Evolutionary conservation across 2,113 vertebrate genomes (phyloP).

Genomic region (Scomber japonicus): DNA sequence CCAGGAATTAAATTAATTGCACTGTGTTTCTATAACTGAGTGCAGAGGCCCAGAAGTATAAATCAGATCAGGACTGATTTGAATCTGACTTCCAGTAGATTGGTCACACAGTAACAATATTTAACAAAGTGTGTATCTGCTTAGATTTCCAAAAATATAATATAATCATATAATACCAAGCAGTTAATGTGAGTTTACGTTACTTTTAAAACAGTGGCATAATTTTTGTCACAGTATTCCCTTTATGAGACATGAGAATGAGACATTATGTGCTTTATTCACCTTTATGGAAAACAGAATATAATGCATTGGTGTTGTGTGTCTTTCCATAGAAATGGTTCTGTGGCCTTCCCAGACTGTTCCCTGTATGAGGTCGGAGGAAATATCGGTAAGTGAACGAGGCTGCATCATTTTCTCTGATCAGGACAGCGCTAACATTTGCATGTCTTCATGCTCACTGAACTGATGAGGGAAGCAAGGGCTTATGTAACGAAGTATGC

Average conservation of each 20-base stretch:
- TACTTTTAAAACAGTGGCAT: not conserved
- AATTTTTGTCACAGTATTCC: not conserved
- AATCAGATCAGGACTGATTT: not conserved
- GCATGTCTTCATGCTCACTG: conserved; percentile 75
- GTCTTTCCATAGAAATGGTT: conserved; percentile 80
- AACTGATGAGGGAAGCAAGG: conserved; percentile 58
- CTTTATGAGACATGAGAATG: no score
- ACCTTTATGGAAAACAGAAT: not conserved
- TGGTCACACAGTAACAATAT: no score
- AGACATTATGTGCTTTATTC: not conserved
- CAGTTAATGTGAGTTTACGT: no score
- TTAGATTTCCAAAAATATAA: no score
- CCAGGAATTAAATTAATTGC: not conserved
- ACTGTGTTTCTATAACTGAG: not conserved
- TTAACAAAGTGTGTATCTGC: no score
- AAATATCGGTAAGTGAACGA: conserved; percentile 87
- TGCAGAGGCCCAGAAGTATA: no score
- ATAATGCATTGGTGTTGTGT: not conserved
- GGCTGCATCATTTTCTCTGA: not conserved
- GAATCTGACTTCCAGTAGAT: not conserved
- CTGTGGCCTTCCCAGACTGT: conserved; percentile 72
- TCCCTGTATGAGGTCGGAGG: conserved; percentile 91
- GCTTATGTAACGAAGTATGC: conserved; percentile 67
- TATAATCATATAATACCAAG: no score
- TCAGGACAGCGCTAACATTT: conserved; percentile 53